A percentile compares a stretch with the other conserved stretches of the same genome.
Conservation (phyloP, 2,797 vertebrate genomes). For the Alca torda region DNA sequence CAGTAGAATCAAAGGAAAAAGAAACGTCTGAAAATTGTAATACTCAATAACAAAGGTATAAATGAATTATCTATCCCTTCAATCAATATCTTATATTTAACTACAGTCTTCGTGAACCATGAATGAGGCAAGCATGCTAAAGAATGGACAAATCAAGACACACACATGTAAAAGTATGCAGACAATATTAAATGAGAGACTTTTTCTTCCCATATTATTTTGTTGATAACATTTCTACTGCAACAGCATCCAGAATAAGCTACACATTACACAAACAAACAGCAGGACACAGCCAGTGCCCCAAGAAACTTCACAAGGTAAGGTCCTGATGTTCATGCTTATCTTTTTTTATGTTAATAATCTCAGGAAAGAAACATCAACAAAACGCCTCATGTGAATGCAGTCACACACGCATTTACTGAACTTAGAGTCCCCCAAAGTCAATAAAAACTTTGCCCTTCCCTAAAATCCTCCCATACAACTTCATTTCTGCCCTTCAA, state of each 20-base stretch:
- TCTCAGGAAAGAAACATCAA: neutral
- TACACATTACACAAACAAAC: neutral
- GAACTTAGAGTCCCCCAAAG: neutral
- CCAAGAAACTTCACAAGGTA: neutral
- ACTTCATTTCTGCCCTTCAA: neutral
- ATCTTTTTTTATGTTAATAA: neutral
- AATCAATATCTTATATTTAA: conserved; percentile 39
- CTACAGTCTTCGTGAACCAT: conserved; percentile 33
- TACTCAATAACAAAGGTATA: conserved; percentile 61
- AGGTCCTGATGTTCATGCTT: neutral
- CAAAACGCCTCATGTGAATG: neutral
- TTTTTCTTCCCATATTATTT: neutral
- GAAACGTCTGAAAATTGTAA: conserved; percentile 63
- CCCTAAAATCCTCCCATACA: neutral
- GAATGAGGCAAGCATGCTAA: conserved; percentile 11
- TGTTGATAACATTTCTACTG: neutral
- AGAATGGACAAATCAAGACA: conserved; percentile 40
- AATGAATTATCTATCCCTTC: conserved; percentile 61
- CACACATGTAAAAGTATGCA: conserved; percentile 43
- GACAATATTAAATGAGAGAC: neutral
- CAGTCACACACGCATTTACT: neutral
- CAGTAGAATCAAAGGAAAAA: conserved; percentile 67
- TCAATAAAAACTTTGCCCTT: neutral
- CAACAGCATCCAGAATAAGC: neutral
- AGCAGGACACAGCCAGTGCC: neutral